Base-by-base conservation (phyloP, 2,888 invertebrate genomes). In the Mythimna vitellina region DNA sequence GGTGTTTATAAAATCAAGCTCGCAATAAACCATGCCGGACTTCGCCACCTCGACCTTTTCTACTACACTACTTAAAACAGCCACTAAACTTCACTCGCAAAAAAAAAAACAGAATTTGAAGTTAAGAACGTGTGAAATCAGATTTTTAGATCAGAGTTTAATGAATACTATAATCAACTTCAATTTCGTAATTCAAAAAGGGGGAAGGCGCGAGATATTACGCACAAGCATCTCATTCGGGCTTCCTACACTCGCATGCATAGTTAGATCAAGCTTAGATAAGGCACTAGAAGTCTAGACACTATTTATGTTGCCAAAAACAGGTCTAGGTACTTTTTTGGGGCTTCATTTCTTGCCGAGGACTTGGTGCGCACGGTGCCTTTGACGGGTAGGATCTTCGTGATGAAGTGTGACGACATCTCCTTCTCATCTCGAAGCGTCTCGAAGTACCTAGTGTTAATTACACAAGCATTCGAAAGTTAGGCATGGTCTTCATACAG, bases 391-490 rank as follows among this genome's bases (percentile, higher is more conserved):
- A n/a, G 12, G 9, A 38, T 49, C 46, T 14, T 17, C 29, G 14
- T 4, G 32, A 73, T 65, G 17, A 17, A 8, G 4, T 6, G 12
- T 1, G 35, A 14, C 7, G 1, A 25, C 38, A 61, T 5, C 56
- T 57, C 38, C 29, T 7, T 29, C 17, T 65, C 42, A 12, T 42
- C 46, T n/a, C 60, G 68, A 17, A 60, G 7, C 29, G 22, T 17
- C 68, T 82, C 73, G 22, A 29, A 14, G 61, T 62, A 73, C 61
- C 80, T 80, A 79, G 25, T 69, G 62, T 70, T 80, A 83, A 73
- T 29, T 80, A 79, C 53, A 78, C 51, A 65, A 69, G 73, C 53
- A 57, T 64, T 58, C 14, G 8, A 65, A 32, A 46, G 54, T 82
- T 82, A 82, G 64, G 64, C 56, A 74, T 29, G 20, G 46, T 78